Evolutionary conservation across 2,888 invertebrate species (phyloP), one percentile per base, ranked within the genome.

Genomic region (Cryptops parisi): DNA sequence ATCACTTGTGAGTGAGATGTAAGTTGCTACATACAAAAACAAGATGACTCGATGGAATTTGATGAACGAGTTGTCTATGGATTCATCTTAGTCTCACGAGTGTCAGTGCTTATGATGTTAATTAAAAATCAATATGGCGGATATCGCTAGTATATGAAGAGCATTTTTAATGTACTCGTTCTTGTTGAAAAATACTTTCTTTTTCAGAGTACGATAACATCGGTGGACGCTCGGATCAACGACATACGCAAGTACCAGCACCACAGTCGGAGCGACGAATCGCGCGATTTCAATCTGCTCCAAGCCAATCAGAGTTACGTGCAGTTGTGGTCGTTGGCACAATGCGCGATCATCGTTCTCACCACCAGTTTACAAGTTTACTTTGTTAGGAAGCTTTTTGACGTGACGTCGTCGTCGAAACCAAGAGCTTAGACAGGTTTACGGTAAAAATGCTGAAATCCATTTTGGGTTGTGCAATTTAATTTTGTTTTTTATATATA

Each of bases 371-470:
- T 82, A 47, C 87, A 87, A 70, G 89, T 91, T 1, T 86, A 81
- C 67, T 91, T 91, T 68, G 84, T 94, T 15, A 78, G 87, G 58
- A 86, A 88, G 72, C 72, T 94, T 12, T 94, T 94, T 67, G 84
- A 87, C 64, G 57, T 58, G 24, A 60, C 59, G n/a, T 60, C 62
- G 70, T 70, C 58, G 39, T 60, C 54, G 24, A 77, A 69, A 41
- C 76, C 68, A 53, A 77, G 64, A 22, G 77, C 77, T 51, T 73
- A 71, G n/a, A n/a, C n/a, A n/a, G n/a, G n/a, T n/a, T n/a, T n/a
- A n/a, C n/a, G n/a, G n/a, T n/a, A n/a, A n/a, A n/a, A n/a, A n/a
- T n/a, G n/a, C n/a, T n/a, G n/a, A n/a, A n/a, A n/a, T n/a, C n/a
- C n/a, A n/a, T n/a, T n/a, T n/a, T n/a, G n/a, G n/a, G n/a, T n/a